Evolutionary conservation across 1,140 invertebrate species (phyloP), one percentile per base, ranked within the genome.

Genomic region (Idris sp.): DNA sequence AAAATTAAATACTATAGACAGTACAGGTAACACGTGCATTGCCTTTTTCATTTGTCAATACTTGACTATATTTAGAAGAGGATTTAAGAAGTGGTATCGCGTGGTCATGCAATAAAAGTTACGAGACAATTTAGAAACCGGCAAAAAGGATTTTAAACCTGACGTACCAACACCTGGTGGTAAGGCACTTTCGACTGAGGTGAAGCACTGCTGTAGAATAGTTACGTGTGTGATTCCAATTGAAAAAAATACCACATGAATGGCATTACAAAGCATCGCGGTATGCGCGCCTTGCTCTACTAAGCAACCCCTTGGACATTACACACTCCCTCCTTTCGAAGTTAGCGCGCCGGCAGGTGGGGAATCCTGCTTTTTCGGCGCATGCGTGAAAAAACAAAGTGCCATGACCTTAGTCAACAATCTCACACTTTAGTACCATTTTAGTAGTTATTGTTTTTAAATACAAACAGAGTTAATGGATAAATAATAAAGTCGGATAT

Each of bases 221-320:
- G 76, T 48, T 48, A 75, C 28, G 26, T 65, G 48, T 15, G 49
- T 11, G 14, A 76, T 43, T 56, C 67, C 69, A 28, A 78, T 65
- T 49, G 72, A 74, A 71, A 74, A 43, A 71, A 54, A 59, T 59
- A 76, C 46, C 72, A 48, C 76, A 72, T 68, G 51, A 72, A 71
- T 54, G 44, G 74, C 73, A 81, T 77, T 79, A 78, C 78, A 79
- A 81, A 79, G 76, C 81, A 82, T 82, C 76, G 81, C 81, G 79
- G 77, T 78, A 78, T 75, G 67, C 80, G 81, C 77, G 78, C 78
- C 72, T 74, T 77, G 79, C 79, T 77, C 73, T 77, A 82, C 79
- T 80, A 74, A 79, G 56, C 74, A 76, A 72, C 68, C 74, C 61
- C 43, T 58, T 14, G 33, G 18, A 48, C 64, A 75, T 64, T 31